Base-by-base conservation (phyloP, 2,113 vertebrate species). In the Dendropsophus ebraccatus region DNA sequence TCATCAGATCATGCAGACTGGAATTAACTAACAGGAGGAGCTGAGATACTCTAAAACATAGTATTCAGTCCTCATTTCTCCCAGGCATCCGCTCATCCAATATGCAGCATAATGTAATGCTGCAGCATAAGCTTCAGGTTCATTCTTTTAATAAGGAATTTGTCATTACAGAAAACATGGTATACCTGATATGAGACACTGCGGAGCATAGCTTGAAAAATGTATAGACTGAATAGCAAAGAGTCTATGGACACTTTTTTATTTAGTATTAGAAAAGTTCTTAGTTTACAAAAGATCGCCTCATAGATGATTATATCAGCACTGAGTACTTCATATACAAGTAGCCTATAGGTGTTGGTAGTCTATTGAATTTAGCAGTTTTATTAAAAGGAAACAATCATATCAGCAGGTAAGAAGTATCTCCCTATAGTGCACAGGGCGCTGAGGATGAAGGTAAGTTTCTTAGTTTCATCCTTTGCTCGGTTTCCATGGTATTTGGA, bases 71-170 rank as follows among this genome's bases (percentile, higher is more conserved):
- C 50, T n/a, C 16, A 45, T 84, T 84, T 60, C 49, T 30, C 47
- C 25, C 23, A 37, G 54, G 37, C 54, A 58, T 83, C 32, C 21
- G 21, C 54, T 16, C 11, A 14, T 37, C 8, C 52, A 28, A 35
- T 56, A 21, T 16, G 16, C 21, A 60, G 50, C 12, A 74, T 41
- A 28, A 58, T n/a, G 47, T 50, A 74, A 65, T 58, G 70, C 82
- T 76, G 37, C 70, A 76, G 82, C 37, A 12, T 9, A 45, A 28
- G 17, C 32, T 75, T 84, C 49, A 62, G 13, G 54, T 28, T 62
- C 56, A 62, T 84, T 84, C 72, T 52, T 62, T 52, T 47, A 13
- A 76, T 76, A 13, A 83, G 56, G 72, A 84, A 84, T 84, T 76
- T 76, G 25, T 75, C 25, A 65, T 14, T 65, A 0, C 32, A 62